Base-by-base conservation (phyloP, 2,888 invertebrate species). In the Agrypnus murinus region DNA sequence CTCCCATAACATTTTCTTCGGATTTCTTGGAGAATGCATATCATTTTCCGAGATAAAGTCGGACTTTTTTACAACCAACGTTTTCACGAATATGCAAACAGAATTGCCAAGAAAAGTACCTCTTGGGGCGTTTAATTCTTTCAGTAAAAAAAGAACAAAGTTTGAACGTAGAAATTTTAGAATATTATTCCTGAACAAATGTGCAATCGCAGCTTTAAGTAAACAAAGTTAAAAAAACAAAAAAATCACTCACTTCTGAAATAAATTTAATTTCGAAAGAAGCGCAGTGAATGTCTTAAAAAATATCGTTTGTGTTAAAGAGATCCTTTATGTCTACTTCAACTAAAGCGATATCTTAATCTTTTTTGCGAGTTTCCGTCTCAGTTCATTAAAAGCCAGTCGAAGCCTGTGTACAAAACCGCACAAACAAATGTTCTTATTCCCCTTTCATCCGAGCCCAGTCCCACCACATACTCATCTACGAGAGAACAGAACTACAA, bases 401-500 rank as follows among this genome's bases (percentile, higher is more conserved):
- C 43, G 62, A 67, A 60, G 17, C 60, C 40, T 68, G 46, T 68
- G 68, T 63, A 55, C 59, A 67, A 57, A 25, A 66, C 59, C 64
- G 15, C 43, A 67, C 68, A 71, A 75, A 73, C 69, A 59, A 66
- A 60, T 50, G 67, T 63, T 62, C 62, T 67, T 68, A 62, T 70
- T 74, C 70, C 63, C 65, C 64, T 73, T 72, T 71, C 67, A 73
- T 55, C 70, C 50, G 58, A 71, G 25, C 43, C 57, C 69, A 65
- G 59, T 70, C 68, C 64, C 72, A 76, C 76, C 77, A 77, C 75
- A 77, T 70, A 77, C 79, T 80, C 77, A 78, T 77, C 76, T 75
- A 71, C 74, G 71, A 77, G 75, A 77, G 75, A 77, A 78, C 77
- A 78, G 79, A 79, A 79, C 79, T 78, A 79, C 81, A 81, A 82